Evolutionary conservation across 2,888 invertebrate genomes (phyloP).

Genomic region (Ischnus inquisitorius): DNA sequence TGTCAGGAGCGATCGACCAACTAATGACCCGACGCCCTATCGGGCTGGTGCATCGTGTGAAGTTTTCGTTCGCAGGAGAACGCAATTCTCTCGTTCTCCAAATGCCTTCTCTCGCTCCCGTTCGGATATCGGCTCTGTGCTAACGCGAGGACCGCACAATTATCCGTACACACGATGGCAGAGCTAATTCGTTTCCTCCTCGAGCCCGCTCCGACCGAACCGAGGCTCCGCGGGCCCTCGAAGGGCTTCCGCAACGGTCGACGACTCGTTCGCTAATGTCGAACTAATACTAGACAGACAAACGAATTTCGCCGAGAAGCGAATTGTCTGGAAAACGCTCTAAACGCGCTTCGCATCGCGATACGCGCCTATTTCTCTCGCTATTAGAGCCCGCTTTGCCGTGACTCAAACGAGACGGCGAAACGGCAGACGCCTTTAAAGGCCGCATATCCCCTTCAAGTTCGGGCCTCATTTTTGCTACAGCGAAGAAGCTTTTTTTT

Average conservation of each 20-base stretch:
- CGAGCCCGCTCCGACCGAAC: constrained; percentile 3
- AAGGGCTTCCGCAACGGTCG: not conserved
- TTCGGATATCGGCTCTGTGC: constrained; percentile 32
- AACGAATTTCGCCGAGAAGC: too few species aligned
- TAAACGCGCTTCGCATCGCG: too few species aligned
- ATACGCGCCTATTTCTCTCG: too few species aligned
- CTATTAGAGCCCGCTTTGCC: too few species aligned
- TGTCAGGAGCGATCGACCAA: constrained; percentile 69
- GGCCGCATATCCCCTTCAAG: not conserved
- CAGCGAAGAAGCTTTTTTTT: not conserved
- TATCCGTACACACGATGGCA: constrained; percentile 8
- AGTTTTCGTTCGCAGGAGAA: constrained; percentile 63
- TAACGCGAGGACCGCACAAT: not conserved
- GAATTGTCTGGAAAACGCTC: too few species aligned
- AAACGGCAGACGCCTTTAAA: not conserved
- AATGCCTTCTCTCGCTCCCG: constrained; percentile 28
- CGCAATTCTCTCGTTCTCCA: constrained; percentile 50
- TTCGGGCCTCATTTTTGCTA: not conserved
- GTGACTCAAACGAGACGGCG: not conserved
- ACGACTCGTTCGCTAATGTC: constrained; percentile 48
- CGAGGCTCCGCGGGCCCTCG: not conserved
- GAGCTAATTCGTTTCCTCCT: constrained; percentile 48
- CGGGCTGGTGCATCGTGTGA: constrained; percentile 68
- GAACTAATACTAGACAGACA: not conserved
- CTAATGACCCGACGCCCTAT: constrained; percentile 68